Conservation (phyloP, 2,113 vertebrate genomes). For the Holacanthus passer region DNA sequence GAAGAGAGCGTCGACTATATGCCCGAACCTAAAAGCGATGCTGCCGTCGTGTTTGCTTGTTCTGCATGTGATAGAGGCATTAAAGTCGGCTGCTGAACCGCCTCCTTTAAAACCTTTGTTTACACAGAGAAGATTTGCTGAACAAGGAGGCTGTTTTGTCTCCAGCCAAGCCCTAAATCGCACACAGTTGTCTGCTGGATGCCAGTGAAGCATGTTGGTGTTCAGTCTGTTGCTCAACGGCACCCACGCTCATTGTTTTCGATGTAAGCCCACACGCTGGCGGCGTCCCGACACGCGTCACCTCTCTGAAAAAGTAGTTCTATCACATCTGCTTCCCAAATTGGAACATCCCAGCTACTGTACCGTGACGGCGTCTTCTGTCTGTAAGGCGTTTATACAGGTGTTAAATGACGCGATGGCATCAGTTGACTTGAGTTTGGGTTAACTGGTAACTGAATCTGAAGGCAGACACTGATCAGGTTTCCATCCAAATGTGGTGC, state of each 20-base stretch:
- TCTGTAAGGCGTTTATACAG: background rate
- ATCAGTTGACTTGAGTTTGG: background rate
- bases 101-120: constrained; percentile 32
- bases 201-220: background rate
- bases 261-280: background rate
- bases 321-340: background rate
- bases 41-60: background rate
- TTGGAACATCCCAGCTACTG: background rate
- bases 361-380: background rate
- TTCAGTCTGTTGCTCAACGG: background rate
- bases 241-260: background rate
- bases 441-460: background rate
- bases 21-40: background rate
- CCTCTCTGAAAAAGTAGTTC: background rate
- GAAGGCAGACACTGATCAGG: background rate
- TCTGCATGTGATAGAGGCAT: background rate
- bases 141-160: background rate
- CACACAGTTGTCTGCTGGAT: background rate
- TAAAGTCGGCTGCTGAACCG: constrained; percentile 1
- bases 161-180: constrained; percentile 4
- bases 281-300: background rate
- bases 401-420: too few species aligned
- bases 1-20: background rate
- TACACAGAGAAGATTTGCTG: constrained; percentile 16
- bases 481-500: background rate